Percentiles rank a stretch among this genome's conserved stretches.
These are phyloP conservation scores for Eumaeus atala DNA, from an alignment of 1,140 invertebrate genomes.

Conservation along the genomic window DNA sequence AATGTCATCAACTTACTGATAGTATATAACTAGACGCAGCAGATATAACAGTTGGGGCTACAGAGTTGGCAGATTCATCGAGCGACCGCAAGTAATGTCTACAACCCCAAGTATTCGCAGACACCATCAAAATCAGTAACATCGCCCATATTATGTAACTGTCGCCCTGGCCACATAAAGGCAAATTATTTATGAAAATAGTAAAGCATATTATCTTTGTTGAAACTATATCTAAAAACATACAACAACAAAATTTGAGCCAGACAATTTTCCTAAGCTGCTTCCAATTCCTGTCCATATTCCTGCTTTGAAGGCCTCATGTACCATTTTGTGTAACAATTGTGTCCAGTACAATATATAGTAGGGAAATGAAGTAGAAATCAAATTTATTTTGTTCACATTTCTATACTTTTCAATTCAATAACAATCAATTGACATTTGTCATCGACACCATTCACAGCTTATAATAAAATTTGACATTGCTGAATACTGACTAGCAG, in stretches of 20 bases:
- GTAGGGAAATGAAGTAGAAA: no score
- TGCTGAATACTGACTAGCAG: no score
- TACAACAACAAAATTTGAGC: constrained; percentile 44
- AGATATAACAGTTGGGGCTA: constrained; percentile 76
- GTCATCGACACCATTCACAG: no score
- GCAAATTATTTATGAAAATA: no score
- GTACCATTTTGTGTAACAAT: constrained; percentile 30
- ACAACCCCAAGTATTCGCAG: constrained; percentile 76
- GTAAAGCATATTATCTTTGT: neutral
- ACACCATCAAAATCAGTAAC: constrained; percentile 73
- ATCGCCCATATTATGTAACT: constrained; percentile 46
- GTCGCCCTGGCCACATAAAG: constrained; percentile 40
- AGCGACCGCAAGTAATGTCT: constrained; percentile 77
- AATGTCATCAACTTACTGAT: constrained; percentile 70
- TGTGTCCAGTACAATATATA: no score
- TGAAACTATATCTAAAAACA: constrained; percentile 21
- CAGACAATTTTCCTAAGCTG: constrained; percentile 63
- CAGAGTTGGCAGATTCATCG: constrained; percentile 73
- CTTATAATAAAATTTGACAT: no score
- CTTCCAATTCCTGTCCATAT: constrained; percentile 61
- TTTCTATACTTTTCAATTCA: no score
- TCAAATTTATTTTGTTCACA: no score
- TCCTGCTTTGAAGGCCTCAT: constrained; percentile 58
- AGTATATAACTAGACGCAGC: constrained; percentile 78
- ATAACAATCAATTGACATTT: no score